Percentiles rank a stretch among this genome's conserved stretches.
Conservation (phyloP, 2,113 vertebrate species). For the Tichodroma muraria region DNA sequence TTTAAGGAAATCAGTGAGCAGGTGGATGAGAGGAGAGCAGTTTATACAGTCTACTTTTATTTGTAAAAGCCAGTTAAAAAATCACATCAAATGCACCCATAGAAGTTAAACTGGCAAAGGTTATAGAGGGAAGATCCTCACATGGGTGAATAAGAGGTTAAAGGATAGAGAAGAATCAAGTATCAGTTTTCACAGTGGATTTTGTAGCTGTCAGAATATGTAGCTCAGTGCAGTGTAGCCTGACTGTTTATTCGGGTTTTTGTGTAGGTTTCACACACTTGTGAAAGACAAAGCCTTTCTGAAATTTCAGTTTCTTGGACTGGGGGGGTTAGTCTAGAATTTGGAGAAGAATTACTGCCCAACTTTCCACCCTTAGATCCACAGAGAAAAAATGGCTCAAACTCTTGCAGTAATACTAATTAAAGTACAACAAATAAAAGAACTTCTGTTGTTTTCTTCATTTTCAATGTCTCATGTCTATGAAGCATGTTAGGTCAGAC, state of each 20-base stretch:
- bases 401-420: neutral
- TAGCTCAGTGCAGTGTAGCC: neutral
- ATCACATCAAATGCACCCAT: neutral
- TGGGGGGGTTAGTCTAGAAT: neutral
- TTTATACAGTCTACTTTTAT: neutral
- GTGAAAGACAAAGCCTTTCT: neutral
- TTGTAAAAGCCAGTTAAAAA: neutral
- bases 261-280: neutral
- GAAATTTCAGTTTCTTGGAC: neutral
- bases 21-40: neutral
- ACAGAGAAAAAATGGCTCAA: neutral
- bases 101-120: neutral
- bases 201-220: neutral
- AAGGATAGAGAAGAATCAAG: neutral
- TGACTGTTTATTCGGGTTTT: neutral
- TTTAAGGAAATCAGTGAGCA: neutral
- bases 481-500: neutral
- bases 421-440: neutral
- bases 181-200: neutral
- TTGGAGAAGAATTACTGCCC: neutral
- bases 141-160: neutral
- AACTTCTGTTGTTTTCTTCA: neutral
- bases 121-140: neutral
- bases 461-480: neutral
- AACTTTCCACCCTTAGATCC: neutral